These are phyloP conservation scores for Solenopsis fugax DNA, from an alignment of 1,140 invertebrate genomes.

Conservation along the genomic window DNA sequence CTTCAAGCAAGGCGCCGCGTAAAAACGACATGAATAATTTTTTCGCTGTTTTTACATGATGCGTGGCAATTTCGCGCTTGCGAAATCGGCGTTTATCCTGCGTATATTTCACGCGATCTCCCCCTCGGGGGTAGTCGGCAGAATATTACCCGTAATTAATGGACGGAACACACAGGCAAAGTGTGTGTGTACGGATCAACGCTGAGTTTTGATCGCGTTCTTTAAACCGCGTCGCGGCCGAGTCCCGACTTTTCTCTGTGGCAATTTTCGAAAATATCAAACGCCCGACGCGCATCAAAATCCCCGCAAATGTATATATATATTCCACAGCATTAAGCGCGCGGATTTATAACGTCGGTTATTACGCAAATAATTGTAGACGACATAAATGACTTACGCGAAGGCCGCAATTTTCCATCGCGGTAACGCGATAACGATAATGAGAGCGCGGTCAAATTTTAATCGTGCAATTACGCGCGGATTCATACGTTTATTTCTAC, in stretches of 20 bases:
- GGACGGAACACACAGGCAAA: conserved; percentile 18
- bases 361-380: conserved; percentile 66
- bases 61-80: conserved; percentile 55
- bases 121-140: conserved; percentile 28
- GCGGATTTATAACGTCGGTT: conserved; percentile 61
- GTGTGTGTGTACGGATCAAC: conserved; percentile 7
- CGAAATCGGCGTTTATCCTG: conserved; percentile 58
- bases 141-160: conserved; percentile 63
- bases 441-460: conserved; percentile 65
- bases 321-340: conserved; percentile 49
- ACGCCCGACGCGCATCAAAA: conserved; percentile 49
- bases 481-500: conserved; percentile 66
- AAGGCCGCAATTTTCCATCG: conserved; percentile 64
- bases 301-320: conserved; percentile 19
- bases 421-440: conserved; percentile 65
- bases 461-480: conserved; percentile 62
- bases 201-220: conserved; percentile 43
- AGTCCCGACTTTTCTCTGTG: conserved; percentile 28
- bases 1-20: conserved; percentile 40
- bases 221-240: conserved; percentile 36
- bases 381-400: conserved; percentile 65
- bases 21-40: conserved; percentile 65
- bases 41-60: conserved; percentile 48
- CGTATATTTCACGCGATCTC: conserved; percentile 57
- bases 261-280: conserved; percentile 34